Percentiles rank a stretch among this genome's conserved stretches.
Conservation (phyloP, 1,140 invertebrate species). For the Ceratitis capitata region DNA sequence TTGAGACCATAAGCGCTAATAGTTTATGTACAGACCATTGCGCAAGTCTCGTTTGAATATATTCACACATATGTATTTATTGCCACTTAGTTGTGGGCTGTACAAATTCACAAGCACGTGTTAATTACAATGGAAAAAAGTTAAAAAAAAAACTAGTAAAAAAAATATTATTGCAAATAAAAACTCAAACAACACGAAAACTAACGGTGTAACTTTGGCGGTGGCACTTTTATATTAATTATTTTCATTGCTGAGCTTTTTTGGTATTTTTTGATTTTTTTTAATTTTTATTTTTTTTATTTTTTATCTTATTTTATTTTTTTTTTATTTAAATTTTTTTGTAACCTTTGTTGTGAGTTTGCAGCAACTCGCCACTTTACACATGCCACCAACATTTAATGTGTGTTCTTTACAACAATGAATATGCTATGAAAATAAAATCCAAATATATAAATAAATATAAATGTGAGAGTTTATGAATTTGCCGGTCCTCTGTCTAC, state of each 20-base stretch:
- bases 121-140: neutral
- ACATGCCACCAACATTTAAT: neutral
- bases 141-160: neutral
- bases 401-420: neutral
- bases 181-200: neutral
- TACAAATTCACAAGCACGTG: neutral
- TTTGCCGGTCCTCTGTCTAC: neutral
- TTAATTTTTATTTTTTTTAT: neutral
- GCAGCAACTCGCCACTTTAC: neutral
- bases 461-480: constrained; percentile 6
- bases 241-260: neutral
- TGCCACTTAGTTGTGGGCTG: neutral
- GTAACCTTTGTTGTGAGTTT: neutral
- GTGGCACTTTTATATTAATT: neutral
- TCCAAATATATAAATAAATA: neutral
- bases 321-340: neutral
- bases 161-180: neutral
- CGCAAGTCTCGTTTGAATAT: neutral
- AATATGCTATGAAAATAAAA: neutral
- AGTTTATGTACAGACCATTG: too few species aligned
- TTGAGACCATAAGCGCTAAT: too few species aligned
- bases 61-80: neutral
- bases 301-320: neutral
- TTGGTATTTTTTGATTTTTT: neutral
- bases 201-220: neutral